Percentiles rank a stretch among this genome's conserved stretches.
Evolutionary conservation across 2,797 vertebrate species (phyloP).

Genomic region (Miichthys miiuy): DNA sequence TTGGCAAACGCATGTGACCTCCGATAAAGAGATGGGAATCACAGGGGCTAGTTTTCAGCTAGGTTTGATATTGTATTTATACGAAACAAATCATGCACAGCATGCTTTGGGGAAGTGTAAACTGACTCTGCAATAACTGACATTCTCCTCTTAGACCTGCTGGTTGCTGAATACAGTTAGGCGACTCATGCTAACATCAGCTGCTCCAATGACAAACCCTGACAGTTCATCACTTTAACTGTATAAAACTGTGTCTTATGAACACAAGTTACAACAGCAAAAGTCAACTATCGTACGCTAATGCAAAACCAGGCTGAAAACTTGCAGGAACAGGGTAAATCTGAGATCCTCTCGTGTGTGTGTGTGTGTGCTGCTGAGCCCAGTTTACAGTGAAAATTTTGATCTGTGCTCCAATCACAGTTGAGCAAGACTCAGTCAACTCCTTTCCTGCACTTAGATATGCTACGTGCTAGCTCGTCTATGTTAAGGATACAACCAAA

Average conservation of each 20-base stretch:
- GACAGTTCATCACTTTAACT: too few species aligned
- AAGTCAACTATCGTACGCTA: too few species aligned
- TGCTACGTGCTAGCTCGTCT: too few species aligned
- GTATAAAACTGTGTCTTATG: too few species aligned
- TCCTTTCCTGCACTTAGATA: too few species aligned
- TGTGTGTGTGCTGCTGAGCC: background rate
- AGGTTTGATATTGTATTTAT: background rate
- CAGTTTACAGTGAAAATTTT: background rate
- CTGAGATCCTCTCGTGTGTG: background rate
- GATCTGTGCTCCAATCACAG: too few species aligned
- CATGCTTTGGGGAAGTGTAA: background rate
- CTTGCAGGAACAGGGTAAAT: background rate
- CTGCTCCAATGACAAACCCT: too few species aligned
- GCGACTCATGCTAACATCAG: too few species aligned
- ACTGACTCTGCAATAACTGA: conserved; percentile 4
- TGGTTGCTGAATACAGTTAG: background rate
- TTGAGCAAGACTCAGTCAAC: too few species aligned
- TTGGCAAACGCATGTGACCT: background rate
- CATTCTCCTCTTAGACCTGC: background rate
- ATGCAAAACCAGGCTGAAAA: background rate
- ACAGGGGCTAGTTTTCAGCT: background rate
- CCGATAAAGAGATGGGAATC: background rate
- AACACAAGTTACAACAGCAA: background rate
- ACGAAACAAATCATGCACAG: background rate
- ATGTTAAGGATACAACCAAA: background rate